These are phyloP conservation scores for Mamestra configurata DNA, from an alignment of 1,140 invertebrate species.

Conservation along the genomic window DNA sequence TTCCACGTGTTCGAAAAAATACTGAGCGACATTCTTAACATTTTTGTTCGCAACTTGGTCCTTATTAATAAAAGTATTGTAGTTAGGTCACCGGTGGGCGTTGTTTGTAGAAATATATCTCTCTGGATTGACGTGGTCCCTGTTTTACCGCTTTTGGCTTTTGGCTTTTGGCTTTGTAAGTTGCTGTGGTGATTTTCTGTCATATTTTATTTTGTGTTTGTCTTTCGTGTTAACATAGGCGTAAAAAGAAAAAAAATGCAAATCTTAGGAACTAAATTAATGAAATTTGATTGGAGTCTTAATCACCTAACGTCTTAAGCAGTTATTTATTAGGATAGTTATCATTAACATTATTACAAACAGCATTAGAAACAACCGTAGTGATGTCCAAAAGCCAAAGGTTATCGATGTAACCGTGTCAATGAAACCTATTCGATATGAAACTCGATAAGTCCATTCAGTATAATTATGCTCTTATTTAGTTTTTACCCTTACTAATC, in stretches of 20 bases:
- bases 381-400: conserved; percentile 58
- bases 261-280: too few relatives aligned
- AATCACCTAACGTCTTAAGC: not conserved
- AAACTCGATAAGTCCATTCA: conserved; percentile 53
- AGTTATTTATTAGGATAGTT: not conserved
- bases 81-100: too few relatives aligned
- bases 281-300: too few relatives aligned
- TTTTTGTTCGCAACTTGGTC: not conserved
- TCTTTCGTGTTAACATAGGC: too few relatives aligned
- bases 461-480: conserved; percentile 59
- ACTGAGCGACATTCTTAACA: not conserved
- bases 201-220: too few relatives aligned
- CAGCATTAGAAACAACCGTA: conserved; percentile 12
- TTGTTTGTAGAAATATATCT: too few relatives aligned
- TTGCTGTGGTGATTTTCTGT: too few relatives aligned
- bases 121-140: too few relatives aligned
- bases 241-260: too few relatives aligned
- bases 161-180: too few relatives aligned
- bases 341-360: not conserved
- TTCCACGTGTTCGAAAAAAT: not conserved
- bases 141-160: too few relatives aligned
- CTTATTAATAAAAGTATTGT: not conserved
- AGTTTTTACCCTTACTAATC: conserved; percentile 62
- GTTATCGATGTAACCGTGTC: conserved; percentile 66
- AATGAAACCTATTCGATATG: conserved; percentile 60